phyloP scores from a whole-genome alignment of 2,113 vertebrate species.

The Calidris pygmaea region DNA sequence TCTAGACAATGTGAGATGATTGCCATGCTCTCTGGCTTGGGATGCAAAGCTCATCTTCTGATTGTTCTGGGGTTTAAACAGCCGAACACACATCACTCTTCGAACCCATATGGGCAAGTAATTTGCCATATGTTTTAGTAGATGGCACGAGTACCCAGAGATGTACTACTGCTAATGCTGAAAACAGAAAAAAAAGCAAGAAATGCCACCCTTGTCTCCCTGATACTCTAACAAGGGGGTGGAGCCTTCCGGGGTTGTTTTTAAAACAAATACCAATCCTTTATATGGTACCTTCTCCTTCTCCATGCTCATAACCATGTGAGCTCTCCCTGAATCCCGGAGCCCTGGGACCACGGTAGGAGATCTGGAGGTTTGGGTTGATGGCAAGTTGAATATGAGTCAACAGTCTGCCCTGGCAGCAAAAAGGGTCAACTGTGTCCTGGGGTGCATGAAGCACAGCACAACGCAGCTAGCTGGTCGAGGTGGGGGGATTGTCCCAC shows the following conservation, averaged over 20 bases:
- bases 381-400: background rate
- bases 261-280: background rate
- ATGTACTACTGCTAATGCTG: background rate
- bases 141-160: background rate
- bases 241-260: background rate
- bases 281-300: background rate
- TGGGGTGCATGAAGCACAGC: background rate
- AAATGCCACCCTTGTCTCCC: background rate
- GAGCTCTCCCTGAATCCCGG: background rate
- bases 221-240: background rate
- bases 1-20: conserved; percentile 63
- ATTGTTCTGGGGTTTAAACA: conserved; percentile 14
- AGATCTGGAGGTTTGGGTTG: background rate
- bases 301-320: fast-evolving
- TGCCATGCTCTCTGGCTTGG: conserved; percentile 7
- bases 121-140: conserved; percentile 43
- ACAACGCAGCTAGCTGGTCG: fast-evolving
- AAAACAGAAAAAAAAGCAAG: background rate
- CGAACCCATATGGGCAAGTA: conserved; percentile 1
- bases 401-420: background rate
- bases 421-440: background rate
- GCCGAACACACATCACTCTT: background rate
- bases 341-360: background rate
- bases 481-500: background rate
- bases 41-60: conserved; percentile 1